Base-by-base conservation (phyloP, 1,140 invertebrate genomes). In the Calephelis nemesis region DNA sequence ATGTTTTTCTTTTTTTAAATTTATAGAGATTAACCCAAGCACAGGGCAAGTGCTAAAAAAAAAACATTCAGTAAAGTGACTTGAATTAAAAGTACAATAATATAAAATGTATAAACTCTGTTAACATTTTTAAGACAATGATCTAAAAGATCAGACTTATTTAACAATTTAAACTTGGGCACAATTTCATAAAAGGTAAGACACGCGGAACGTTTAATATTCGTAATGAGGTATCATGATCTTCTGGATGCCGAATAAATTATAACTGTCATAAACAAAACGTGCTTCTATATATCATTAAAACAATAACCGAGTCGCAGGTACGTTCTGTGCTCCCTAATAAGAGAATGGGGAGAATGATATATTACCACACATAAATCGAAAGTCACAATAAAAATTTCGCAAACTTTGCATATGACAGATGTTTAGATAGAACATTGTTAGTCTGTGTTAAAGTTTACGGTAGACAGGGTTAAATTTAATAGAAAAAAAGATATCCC, bases 211-310 rank as follows among this genome's bases (percentile, higher is more conserved):
- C 54, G 30, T 60, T 40, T 60, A 60, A 39, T 60, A 40, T 60
- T 60, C 30, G 15, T 60, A 60, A 60, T 60, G 54, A 58, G 52
- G 30, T 58, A 58, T 58, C 52, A 58, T 58, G 52, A 58, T 58
- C 49, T 12, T 39, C 60, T 60, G 54, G 64, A 76, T 75, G 47
- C 69, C 47, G 69, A 73, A 72, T 75, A 74, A 78, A 78, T 78
- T 74, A 75, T 78, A 79, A 70, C 74, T 76, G 79, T 74, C 72
- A 45, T 50, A 42, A 73, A 47, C 76, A 75, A 68, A 74, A 69
- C 67, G 74, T 70, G 69, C 69, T 71, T 70, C 67, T 71, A 78
- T 81, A 76, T 77, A 82, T 82, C 75, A 78, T 70, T 72, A 68
- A 73, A 73, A 82, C 77, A 77, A 79, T 77, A 74, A 77, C 71